Conservation (phyloP, 2,888 invertebrate species). For the Mimumesa dahlbomi region DNA sequence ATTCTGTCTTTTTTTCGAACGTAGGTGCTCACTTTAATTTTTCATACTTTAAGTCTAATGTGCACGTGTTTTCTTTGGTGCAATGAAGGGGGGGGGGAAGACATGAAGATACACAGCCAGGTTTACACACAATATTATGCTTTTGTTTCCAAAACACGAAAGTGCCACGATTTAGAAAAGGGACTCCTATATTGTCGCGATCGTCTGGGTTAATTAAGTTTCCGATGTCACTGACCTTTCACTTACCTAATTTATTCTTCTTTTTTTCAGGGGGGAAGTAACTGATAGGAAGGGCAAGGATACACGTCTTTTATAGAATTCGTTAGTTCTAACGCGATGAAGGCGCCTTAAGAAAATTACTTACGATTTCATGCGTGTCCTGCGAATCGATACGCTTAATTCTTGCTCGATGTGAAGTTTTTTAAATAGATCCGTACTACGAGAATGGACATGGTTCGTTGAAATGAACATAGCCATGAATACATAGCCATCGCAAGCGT, state of each 20-base stretch:
- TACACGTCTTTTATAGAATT: not conserved
- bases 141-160: slow-evolving; percentile 27
- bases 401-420: not conserved
- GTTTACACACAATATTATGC: slow-evolving; percentile 51
- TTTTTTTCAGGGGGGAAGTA: not conserved
- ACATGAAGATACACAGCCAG: slow-evolving; percentile 59
- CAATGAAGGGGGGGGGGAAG: slow-evolving; percentile 47
- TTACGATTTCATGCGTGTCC: not conserved
- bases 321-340: slow-evolving; percentile 1
- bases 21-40: slow-evolving; percentile 19
- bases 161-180: slow-evolving; percentile 34
- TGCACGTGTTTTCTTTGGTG: slow-evolving; percentile 52
- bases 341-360: not conserved
- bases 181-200: slow-evolving; percentile 34
- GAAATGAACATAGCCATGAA: no score
- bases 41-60: slow-evolving; percentile 21
- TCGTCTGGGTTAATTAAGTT: not conserved
- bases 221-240: not conserved
- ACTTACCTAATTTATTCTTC: not conserved
- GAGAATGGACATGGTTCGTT: no score
- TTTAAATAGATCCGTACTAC: no score
- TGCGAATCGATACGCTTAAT: not conserved
- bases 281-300: not conserved
- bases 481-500: no score
- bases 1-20: slow-evolving; percentile 1